These are phyloP conservation scores for Papilio polytes DNA, from an alignment of 1,140 invertebrate species.

Conservation along the genomic window DNA sequence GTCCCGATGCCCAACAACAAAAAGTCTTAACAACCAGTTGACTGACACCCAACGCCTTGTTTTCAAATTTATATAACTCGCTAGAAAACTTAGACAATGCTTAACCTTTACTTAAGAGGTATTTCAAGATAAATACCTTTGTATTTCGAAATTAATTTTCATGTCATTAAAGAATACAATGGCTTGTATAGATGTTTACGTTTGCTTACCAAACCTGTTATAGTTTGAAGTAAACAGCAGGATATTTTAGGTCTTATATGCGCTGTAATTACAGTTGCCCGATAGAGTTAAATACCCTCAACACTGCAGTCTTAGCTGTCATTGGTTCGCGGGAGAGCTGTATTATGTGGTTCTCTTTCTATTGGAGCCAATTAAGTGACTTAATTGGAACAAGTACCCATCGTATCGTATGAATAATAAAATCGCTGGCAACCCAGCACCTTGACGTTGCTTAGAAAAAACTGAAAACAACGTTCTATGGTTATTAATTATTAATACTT, in stretches of 20 bases:
- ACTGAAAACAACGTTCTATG: background rate
- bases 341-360: conserved; percentile 45
- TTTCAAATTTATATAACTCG: conserved; percentile 79
- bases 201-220: conserved; percentile 51
- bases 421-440: background rate
- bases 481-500: background rate
- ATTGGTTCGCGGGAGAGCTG: conserved; percentile 65
- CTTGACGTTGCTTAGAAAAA: background rate
- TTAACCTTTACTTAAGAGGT: conserved; percentile 30
- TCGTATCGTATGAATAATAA: conserved; percentile 8
- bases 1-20: conserved; percentile 60
- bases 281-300: conserved; percentile 71
- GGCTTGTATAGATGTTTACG: conserved; percentile 43
- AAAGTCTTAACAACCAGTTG: conserved; percentile 73
- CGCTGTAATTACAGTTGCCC: conserved; percentile 62
- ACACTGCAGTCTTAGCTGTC: conserved; percentile 60
- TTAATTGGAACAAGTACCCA: conserved; percentile 32
- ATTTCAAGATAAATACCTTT: background rate
- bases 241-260: conserved; percentile 70
- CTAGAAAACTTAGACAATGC: conserved; percentile 63
- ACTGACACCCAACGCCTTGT: conserved; percentile 79
- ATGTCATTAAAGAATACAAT: conserved; percentile 57
- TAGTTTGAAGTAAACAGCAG: conserved; percentile 60
- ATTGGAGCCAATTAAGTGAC: conserved; percentile 34
- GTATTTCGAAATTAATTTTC: conserved; percentile 20